Conservation (phyloP, 2,113 vertebrate species). For the Lagenorhynchus albirostris region DNA sequence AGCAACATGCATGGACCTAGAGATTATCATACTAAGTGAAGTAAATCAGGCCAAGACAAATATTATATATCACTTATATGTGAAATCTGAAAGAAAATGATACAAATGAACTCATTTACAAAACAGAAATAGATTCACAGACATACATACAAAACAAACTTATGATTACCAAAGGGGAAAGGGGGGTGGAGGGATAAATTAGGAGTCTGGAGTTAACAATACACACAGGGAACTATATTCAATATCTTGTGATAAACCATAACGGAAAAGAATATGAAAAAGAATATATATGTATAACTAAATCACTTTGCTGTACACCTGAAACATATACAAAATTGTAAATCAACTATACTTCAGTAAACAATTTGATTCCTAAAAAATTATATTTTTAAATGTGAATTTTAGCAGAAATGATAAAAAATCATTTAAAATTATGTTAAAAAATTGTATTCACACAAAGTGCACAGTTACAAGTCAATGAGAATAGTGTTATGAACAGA, state of each 20-base stretch:
- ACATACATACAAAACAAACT: too few species aligned
- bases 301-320: background rate
- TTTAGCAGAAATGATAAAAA: background rate
- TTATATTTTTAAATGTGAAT: background rate
- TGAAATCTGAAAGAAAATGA: too few species aligned
- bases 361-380: background rate
- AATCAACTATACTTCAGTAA: background rate
- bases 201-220: too few species aligned
- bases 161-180: too few species aligned
- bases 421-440: background rate
- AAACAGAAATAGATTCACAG: too few species aligned
- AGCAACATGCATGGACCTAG: too few species aligned
- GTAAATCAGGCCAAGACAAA: too few species aligned
- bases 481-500: background rate
- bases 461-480: background rate
- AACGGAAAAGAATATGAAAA: background rate
- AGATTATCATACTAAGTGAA: too few species aligned
- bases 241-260: background rate
- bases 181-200: too few species aligned
- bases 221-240: too few species aligned
- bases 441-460: background rate
- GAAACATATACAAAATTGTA: background rate
- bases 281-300: background rate
- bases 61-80: too few species aligned
- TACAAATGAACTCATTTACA: too few species aligned